Conservation (phyloP, 2,888 invertebrate genomes). For the Nomada ruficornis region DNA sequence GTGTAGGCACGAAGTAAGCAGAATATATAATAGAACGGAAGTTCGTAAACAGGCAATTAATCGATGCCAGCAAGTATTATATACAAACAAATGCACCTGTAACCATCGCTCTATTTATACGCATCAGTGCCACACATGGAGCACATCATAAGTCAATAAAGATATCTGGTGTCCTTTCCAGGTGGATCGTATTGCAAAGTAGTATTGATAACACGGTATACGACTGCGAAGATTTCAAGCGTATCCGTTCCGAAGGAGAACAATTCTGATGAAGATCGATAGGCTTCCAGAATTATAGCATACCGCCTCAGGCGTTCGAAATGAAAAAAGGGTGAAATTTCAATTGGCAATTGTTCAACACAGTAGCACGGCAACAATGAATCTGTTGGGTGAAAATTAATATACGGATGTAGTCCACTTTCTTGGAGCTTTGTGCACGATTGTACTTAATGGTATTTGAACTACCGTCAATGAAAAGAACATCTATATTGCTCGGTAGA, state of each 20-base stretch:
- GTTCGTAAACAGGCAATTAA: background rate
- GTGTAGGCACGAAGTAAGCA: background rate
- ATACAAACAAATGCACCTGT: slow-evolving; percentile 26
- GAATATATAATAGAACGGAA: background rate
- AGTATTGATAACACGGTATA: slow-evolving; percentile 37
- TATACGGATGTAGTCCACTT: slow-evolving; percentile 33
- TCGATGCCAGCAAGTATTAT: background rate
- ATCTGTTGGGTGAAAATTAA: slow-evolving; percentile 1
- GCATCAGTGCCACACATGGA: slow-evolving; percentile 28
- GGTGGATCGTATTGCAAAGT: slow-evolving; percentile 65
- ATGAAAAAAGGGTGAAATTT: background rate
- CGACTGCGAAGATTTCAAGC: slow-evolving; percentile 36
- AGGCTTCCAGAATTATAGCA: background rate
- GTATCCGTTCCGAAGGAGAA: background rate
- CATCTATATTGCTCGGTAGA: slow-evolving; percentile 37
- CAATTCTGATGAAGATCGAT: slow-evolving; percentile 15
- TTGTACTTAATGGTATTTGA: slow-evolving; percentile 5
- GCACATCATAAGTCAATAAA: slow-evolving; percentile 49
- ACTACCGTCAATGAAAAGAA: slow-evolving; percentile 45
- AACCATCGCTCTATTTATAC: slow-evolving; percentile 60
- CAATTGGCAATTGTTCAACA: background rate
- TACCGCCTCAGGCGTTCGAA: too few species aligned
- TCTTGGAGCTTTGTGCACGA: slow-evolving; percentile 25
- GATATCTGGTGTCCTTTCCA: slow-evolving; percentile 62
- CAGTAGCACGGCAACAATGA: background rate